A percentile compares a stretch with the other conserved stretches of the same genome.
Evolutionary conservation across 1,140 invertebrate genomes (phyloP).

Genomic region (Scaptomyza pallida): DNA sequence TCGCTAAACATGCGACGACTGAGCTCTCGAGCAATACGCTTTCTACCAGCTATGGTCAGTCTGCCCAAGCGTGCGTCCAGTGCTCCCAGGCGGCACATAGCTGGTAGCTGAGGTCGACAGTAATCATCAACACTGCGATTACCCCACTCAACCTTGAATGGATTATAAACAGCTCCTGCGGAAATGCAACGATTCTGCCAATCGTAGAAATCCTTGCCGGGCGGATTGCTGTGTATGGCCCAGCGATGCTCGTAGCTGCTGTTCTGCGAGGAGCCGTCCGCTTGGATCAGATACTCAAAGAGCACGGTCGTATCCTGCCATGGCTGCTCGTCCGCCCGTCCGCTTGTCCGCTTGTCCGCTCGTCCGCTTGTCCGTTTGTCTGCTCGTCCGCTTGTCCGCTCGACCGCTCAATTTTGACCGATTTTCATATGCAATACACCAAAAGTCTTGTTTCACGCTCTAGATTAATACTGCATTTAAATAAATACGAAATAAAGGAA

Average conservation of each 20-base stretch:
- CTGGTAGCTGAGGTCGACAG: conserved; percentile 85
- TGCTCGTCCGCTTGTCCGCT: no score
- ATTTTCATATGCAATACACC: no score
- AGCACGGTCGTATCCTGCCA: conserved; percentile 92
- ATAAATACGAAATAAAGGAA: no score
- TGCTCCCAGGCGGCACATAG: conserved; percentile 88
- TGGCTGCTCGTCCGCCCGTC: conserved; percentile 91
- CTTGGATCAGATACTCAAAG: conserved; percentile 92
- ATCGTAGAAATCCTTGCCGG: conserved; percentile 95
- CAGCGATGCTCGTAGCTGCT: conserved; percentile 91
- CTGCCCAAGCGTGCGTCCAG: conserved; percentile 89
- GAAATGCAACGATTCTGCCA: conserved; percentile 94
- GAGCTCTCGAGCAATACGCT: conserved; percentile 86
- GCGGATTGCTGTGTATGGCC: conserved; percentile 87
- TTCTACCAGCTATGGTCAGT: conserved; percentile 90
- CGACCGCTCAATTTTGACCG: no score
- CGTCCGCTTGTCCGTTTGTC: no score
- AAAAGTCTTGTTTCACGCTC: no score
- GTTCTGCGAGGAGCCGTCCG: conserved; percentile 92
- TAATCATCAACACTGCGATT: conserved; percentile 84
- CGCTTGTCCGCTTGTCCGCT: no score
- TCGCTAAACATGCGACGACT: conserved; percentile 93
- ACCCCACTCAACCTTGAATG: conserved; percentile 88
- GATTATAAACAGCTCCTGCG: conserved; percentile 92
- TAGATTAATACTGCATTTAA: no score